Conservation (phyloP, 2,113 vertebrate species). For the Poeciliopsis retropinna region DNA sequence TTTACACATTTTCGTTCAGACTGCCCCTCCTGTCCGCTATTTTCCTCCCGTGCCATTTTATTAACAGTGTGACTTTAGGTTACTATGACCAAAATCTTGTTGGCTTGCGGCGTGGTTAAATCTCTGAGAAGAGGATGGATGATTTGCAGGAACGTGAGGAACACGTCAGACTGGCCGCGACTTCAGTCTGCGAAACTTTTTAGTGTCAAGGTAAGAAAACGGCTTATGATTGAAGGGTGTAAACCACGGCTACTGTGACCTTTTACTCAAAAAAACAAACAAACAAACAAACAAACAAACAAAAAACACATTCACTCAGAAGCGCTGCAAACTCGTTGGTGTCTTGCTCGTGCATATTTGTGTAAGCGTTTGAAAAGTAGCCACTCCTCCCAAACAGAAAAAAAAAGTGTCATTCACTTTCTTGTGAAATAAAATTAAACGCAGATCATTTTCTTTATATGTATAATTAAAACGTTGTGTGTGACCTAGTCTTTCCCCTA, state of each 20-base stretch:
- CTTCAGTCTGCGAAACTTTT: conserved; percentile 72
- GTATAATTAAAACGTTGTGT: too few relatives aligned
- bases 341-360: fast-evolving
- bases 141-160: conserved; percentile 61
- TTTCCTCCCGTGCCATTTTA: background rate
- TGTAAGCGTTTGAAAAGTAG: too few relatives aligned
- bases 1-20: background rate
- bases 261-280: background rate
- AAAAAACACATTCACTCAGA: background rate
- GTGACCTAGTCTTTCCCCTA: too few relatives aligned
- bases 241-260: background rate
- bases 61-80: background rate
- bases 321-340: background rate
- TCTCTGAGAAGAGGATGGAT: conserved; percentile 78
- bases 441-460: background rate
- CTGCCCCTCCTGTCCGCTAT: background rate
- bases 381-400: background rate
- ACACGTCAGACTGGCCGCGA: conserved; percentile 66
- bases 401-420: background rate
- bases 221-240: background rate
- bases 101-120: conserved; percentile 82
- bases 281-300: too few relatives aligned
- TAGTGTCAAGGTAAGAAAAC: conserved; percentile 86
- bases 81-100: conserved; percentile 87
- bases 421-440: background rate